Evolutionary conservation across 1,140 invertebrate genomes (phyloP).

Genomic region (Macrocentrus cingulum): DNA sequence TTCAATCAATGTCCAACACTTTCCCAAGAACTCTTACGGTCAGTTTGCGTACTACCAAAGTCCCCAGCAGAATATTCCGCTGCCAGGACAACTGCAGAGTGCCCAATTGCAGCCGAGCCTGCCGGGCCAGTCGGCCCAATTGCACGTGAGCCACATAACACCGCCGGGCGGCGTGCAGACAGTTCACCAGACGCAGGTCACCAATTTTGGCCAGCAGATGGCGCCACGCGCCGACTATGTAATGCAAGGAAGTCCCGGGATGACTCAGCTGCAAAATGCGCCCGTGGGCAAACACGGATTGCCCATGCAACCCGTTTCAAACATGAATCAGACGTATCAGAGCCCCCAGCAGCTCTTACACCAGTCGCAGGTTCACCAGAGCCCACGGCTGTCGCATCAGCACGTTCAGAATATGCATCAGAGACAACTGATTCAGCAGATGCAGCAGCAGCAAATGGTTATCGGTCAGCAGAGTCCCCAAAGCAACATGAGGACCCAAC

Average conservation of each 20-base stretch:
- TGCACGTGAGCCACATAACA: conserved; percentile 53
- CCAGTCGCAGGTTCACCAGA: conserved; percentile 49
- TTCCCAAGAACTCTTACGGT: conserved; percentile 50
- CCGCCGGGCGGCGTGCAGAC: conserved; percentile 53
- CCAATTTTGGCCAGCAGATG: conserved; percentile 38
- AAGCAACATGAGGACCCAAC: conserved; percentile 35
- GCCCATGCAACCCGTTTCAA: conserved; percentile 39
- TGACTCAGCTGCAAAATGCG: conserved; percentile 35
- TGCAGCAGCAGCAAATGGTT: conserved; percentile 38
- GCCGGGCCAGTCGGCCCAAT: conserved; percentile 52
- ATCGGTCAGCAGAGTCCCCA: conserved; percentile 32
- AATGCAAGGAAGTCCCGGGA: conserved; percentile 37
- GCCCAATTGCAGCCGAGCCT: conserved; percentile 48
- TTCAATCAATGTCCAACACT: conserved; percentile 52
- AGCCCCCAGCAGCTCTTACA: conserved; percentile 50
- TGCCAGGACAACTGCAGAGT: conserved; percentile 49
- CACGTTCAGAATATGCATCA: conserved; percentile 56
- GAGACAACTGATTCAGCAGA: conserved; percentile 60
- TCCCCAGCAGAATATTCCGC: conserved; percentile 45
- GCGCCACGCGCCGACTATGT: conserved; percentile 46
- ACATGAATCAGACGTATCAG: conserved; percentile 38
- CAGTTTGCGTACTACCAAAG: conserved; percentile 50
- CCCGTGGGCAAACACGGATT: conserved; percentile 41
- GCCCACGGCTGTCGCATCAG: conserved; percentile 49
- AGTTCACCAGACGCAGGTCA: conserved; percentile 53